phyloP scores from a whole-genome alignment of 2,113 vertebrate species.

The Condylura cristata region DNA sequence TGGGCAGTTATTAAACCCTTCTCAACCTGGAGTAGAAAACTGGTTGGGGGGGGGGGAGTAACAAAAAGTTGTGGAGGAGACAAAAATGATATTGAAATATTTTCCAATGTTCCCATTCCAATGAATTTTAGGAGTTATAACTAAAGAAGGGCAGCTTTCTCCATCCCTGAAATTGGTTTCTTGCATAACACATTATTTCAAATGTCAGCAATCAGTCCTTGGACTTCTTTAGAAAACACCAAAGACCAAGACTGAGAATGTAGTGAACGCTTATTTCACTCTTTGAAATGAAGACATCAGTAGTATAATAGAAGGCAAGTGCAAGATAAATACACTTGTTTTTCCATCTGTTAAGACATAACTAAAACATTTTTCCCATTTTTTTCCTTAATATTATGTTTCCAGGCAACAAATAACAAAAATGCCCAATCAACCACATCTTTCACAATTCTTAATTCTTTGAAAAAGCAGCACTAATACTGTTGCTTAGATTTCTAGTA shows the following conservation, averaged over 20 bases:
- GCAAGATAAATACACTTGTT: slow-evolving; percentile 75
- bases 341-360: slow-evolving; percentile 76
- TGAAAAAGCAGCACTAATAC: slow-evolving; percentile 13
- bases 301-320: slow-evolving; percentile 40
- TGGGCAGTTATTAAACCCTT: neutral
- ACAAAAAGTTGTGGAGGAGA: neutral
- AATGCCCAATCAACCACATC: slow-evolving; percentile 82
- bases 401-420: slow-evolving; percentile 86
- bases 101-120: slow-evolving; percentile 20
- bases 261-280: slow-evolving; percentile 25
- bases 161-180: slow-evolving; percentile 49
- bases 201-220: slow-evolving; percentile 50
- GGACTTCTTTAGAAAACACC: slow-evolving; percentile 43
- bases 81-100: slow-evolving; percentile 30
- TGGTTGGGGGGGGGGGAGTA: slow-evolving; percentile 5
- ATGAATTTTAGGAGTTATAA: slow-evolving; percentile 37
- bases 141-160: slow-evolving; percentile 20
- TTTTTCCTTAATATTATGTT: slow-evolving; percentile 82
- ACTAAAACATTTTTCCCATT: slow-evolving; percentile 76
- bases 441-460: slow-evolving; percentile 28
- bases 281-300: slow-evolving; percentile 54
- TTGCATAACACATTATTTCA: slow-evolving; percentile 47
- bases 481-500: slow-evolving; percentile 53
- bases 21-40: slow-evolving; percentile 35
- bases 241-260: slow-evolving; percentile 19